phyloP scores from a whole-genome alignment of 2,888 invertebrate species.

The Lissocephala sabroskyi region DNA sequence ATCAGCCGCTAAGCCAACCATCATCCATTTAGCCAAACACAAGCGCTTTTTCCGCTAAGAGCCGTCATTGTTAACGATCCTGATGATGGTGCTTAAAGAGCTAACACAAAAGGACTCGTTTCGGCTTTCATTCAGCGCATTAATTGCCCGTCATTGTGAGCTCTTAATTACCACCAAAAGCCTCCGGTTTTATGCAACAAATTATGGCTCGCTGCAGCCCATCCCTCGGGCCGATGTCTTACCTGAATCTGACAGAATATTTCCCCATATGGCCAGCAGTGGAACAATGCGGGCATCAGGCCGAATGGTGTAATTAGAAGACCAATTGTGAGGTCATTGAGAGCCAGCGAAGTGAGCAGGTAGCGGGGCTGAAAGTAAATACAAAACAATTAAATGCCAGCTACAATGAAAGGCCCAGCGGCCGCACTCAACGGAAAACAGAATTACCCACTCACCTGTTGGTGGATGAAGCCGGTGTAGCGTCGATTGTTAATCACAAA shows the following conservation, averaged over 20 bases:
- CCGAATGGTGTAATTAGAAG: conserved; percentile 90
- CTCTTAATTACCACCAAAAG: conserved; percentile 18
- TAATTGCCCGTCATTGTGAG: conserved; percentile 16
- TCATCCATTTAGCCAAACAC: too few relatives aligned
- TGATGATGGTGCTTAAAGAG: too few relatives aligned
- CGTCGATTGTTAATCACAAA: conserved; percentile 88
- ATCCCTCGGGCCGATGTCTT: conserved; percentile 57
- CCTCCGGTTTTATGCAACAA: conserved; percentile 7
- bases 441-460: conserved; percentile 82
- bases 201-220: conserved; percentile 10
- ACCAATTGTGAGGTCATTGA: conserved; percentile 91
- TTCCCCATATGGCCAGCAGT: conserved; percentile 93
- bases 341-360: conserved; percentile 87
- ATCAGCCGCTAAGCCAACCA: too few relatives aligned
- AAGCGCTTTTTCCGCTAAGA: too few relatives aligned
- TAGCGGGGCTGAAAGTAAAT: conserved; percentile 86
- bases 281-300: conserved; percentile 85
- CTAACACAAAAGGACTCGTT: neutral
- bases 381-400: neutral
- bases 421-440: neutral
- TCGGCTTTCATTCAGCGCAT: too few relatives aligned
- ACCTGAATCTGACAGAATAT: conserved; percentile 94
- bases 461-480: conserved; percentile 89
- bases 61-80: too few relatives aligned
- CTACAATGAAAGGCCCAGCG: neutral